phyloP scores from a whole-genome alignment of 2,113 vertebrate species.

The Mesoclemmys tuberculata region DNA sequence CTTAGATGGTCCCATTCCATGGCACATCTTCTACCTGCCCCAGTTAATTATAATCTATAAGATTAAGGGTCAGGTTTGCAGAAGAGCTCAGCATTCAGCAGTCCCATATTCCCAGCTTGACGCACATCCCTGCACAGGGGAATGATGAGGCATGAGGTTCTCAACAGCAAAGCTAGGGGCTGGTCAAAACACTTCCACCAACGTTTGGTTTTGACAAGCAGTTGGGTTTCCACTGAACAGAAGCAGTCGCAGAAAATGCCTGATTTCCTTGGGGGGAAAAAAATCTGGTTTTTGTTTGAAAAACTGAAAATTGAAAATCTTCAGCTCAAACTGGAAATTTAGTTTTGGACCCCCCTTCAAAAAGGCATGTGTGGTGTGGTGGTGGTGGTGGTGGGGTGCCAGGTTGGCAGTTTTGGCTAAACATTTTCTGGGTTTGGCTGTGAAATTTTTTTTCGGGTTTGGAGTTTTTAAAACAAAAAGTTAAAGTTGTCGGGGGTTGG shows the following conservation, averaged over 20 bases:
- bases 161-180: not conserved
- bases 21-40: not conserved
- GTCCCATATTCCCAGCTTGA: not conserved
- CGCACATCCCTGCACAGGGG: not conserved
- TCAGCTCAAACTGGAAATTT: not conserved
- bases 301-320: not conserved
- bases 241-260: not conserved
- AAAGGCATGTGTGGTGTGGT: too few species aligned
- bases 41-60: not conserved
- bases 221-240: not conserved
- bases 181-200: not conserved
- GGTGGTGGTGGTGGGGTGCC: too few species aligned
- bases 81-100: not conserved
- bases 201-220: not conserved
- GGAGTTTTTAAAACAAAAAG: not conserved
- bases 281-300: too few species aligned
- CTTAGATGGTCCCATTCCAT: not conserved
- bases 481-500: too few species aligned
- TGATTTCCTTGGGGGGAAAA: not conserved
- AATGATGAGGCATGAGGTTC: not conserved
- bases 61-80: not conserved
- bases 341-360: not conserved
- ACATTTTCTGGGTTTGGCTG: not conserved
- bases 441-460: not conserved
- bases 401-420: not conserved